Evolutionary conservation across 2,797 vertebrate genomes (phyloP), one percentile per base, ranked within the genome.

Genomic region (Tokudaia tokunoshimensis): DNA sequence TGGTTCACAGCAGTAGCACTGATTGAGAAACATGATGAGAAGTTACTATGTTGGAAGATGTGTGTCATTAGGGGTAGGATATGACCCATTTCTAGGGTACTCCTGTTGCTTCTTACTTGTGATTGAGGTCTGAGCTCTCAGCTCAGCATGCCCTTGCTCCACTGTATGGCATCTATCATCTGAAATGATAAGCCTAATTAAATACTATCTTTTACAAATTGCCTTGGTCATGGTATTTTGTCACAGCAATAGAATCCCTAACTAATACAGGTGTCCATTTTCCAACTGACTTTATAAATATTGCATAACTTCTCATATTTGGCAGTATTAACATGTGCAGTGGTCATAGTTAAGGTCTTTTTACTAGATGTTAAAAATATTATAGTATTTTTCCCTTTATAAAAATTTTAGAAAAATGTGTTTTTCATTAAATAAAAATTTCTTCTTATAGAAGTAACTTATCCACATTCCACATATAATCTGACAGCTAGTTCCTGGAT

Each of bases 291-390:
- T 85, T 74, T 72, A 3, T 17, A 47, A 89, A 81, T 93, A 67
- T 76, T 89, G 4, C 7, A 34, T 72, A 78, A 76, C 55, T 61
- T 61, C 79, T 92, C 83, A 70, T 8, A 19, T 97, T 96, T 87
- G 57, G 3, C 29, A 34, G 70, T 79, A 61, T 80, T 67, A 15
- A 79, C 76, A 41, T 76, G 7, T 0, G 92, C 87, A 95, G 24
- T 6, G 10, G 50, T 47, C 95, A 3, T 4, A 92, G 31, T n/a
- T 90, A 70, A 92, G 19, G 6, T 97, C 82, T 95, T 52, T 52
- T 10, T 61, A 11, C 10, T 84, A 13, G 31, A 70, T 22, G 34
- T 94, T 89, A 3, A 17, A 95, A 81, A 52, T 0, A 83, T 93
- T 70, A 78, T 0, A 0, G 11, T 12, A 0, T 61, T 59, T 92